A percentile compares a stretch with the other conserved stretches of the same genome.
Evolutionary conservation across 2,888 invertebrate genomes (phyloP).

Genomic region (Eucera pruinosa): DNA sequence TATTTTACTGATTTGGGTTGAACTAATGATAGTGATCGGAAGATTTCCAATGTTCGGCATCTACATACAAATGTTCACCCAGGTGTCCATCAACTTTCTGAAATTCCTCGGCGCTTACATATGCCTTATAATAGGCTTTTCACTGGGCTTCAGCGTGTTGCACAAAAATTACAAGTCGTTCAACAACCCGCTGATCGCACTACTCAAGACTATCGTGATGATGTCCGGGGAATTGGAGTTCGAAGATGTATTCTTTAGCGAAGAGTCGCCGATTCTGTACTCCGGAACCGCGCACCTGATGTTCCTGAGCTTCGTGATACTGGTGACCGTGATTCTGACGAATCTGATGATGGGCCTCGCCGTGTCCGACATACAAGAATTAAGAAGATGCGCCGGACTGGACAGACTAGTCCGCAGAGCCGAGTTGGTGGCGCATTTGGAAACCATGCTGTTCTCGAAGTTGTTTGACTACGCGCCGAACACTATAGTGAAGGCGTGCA

Average conservation of each 20-base stretch:
- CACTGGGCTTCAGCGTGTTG: conserved; percentile 92
- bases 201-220: conserved; percentile 94
- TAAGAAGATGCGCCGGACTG: conserved; percentile 91
- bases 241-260: conserved; percentile 91
- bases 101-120: conserved; percentile 93
- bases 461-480: conserved; percentile 89
- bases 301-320: conserved; percentile 90
- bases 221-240: conserved; percentile 95
- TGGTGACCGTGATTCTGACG: conserved; percentile 93
- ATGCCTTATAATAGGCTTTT: conserved; percentile 92
- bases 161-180: conserved; percentile 92
- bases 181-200: conserved; percentile 86
- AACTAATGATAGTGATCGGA: conserved; percentile 94
- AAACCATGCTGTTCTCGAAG: conserved; percentile 92
- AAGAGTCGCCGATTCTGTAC: conserved; percentile 86
- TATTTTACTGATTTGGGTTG: conserved; percentile 92
- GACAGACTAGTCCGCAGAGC: conserved; percentile 93
- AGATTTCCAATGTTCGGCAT: conserved; percentile 94
- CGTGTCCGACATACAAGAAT: conserved; percentile 93
- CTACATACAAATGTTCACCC: conserved; percentile 94
- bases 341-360: conserved; percentile 94
- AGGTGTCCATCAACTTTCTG: conserved; percentile 92
- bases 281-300: conserved; percentile 91
- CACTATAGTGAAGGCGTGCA: conserved; percentile 88
- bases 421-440: conserved; percentile 92